Conservation (phyloP, 2,797 vertebrate genomes). For the Coregonus suidteri region DNA sequence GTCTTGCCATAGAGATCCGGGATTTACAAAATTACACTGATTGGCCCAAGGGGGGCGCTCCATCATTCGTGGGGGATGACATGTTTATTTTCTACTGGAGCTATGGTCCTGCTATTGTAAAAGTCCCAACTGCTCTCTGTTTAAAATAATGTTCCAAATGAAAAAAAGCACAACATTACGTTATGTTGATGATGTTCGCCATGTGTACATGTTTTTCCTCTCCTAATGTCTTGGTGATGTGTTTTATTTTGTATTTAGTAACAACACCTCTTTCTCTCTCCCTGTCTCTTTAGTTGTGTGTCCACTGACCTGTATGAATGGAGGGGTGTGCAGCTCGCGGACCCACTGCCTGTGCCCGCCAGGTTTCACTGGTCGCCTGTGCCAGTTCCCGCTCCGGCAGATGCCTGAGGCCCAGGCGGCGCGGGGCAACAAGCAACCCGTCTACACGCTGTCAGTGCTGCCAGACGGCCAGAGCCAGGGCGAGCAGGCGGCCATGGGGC, state of each 20-base stretch:
- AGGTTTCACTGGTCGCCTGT: slow-evolving; percentile 88
- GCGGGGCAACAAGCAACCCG: slow-evolving; percentile 83
- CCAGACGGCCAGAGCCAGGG: slow-evolving; percentile 74
- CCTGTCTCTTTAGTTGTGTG: slow-evolving; percentile 83
- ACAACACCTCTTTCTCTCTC: neutral
- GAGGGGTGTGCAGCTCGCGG: slow-evolving; percentile 88
- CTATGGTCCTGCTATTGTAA: neutral
- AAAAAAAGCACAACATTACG: neutral
- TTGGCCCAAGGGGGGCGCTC: too few species aligned
- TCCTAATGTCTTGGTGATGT: neutral
- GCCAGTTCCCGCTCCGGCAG: slow-evolving; percentile 82
- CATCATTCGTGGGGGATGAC: neutral
- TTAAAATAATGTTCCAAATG: neutral
- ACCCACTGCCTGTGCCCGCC: slow-evolving; percentile 89
- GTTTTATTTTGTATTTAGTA: neutral
- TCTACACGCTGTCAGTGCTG: slow-evolving; percentile 81
- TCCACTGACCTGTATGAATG: slow-evolving; percentile 90
- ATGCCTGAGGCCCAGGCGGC: slow-evolving; percentile 70
- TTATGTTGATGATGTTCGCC: too few species aligned
- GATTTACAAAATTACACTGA: too few species aligned
- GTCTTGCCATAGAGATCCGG: too few species aligned
- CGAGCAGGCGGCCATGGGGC: slow-evolving; percentile 69
- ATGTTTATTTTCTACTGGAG: neutral
- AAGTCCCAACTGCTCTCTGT: neutral
- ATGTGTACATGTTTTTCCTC: too few species aligned